phyloP scores from a whole-genome alignment of 2,888 invertebrate species.

The Branchinecta sandiegonensis region DNA sequence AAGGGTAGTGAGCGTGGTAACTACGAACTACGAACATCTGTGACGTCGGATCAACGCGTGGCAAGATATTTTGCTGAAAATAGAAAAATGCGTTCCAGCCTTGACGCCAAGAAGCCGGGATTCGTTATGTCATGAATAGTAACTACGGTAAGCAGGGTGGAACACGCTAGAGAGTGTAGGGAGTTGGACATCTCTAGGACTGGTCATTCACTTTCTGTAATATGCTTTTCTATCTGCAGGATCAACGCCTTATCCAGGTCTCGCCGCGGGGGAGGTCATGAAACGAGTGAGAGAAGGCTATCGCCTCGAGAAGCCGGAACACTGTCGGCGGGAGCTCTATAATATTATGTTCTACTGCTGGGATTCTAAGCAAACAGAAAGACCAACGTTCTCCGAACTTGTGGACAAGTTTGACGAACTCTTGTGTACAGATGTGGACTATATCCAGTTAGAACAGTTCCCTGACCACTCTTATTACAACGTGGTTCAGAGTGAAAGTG shows the following conservation, averaged over 20 bases:
- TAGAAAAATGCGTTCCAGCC: too few species aligned
- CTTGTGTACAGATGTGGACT: constrained; percentile 76
- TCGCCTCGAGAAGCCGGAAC: constrained; percentile 79
- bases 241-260: constrained; percentile 84
- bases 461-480: constrained; percentile 72
- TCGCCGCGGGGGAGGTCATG: constrained; percentile 81
- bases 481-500: constrained; percentile 25
- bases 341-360: constrained; percentile 94
- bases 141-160: too few species aligned
- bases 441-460: constrained; percentile 78
- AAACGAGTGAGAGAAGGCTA: constrained; percentile 74
- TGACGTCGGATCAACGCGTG: too few species aligned
- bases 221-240: constrained; percentile 39
- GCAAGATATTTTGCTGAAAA: too few species aligned
- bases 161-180: too few species aligned
- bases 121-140: too few species aligned
- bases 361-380: constrained; percentile 65
- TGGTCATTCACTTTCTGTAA: too few species aligned
- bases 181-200: too few species aligned
- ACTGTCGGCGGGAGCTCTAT: constrained; percentile 79
- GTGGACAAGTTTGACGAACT: constrained; percentile 64
- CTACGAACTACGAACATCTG: too few species aligned
- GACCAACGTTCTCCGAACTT: constrained; percentile 72
- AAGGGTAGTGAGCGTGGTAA: too few species aligned
- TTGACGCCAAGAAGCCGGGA: too few species aligned